These are phyloP conservation scores for Threskiornis aethiopicus DNA, from an alignment of 2,797 vertebrate species.

Conservation along the genomic window DNA sequence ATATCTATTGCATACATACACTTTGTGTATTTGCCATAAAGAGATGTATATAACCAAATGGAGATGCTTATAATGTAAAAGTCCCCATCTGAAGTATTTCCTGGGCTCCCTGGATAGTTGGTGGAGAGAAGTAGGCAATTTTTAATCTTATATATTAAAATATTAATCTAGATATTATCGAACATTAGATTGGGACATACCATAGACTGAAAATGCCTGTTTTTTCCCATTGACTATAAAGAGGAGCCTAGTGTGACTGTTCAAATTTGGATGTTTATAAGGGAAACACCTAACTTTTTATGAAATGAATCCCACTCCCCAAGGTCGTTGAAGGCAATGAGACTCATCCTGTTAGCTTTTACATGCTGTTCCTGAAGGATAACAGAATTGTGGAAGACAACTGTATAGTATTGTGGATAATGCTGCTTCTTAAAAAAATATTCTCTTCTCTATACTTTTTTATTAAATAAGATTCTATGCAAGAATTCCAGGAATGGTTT, in stretches of 20 bases:
- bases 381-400: neutral
- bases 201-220: neutral
- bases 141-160: neutral
- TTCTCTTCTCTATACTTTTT: neutral
- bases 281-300: neutral
- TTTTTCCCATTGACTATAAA: neutral
- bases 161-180: neutral
- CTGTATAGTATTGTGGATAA: neutral
- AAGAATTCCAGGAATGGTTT: slow-evolving; percentile 93
- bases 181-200: neutral
- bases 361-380: neutral
- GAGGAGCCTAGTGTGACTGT: neutral
- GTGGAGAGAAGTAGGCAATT: neutral
- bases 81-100: neutral
- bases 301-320: neutral
- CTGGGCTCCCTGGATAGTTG: neutral
- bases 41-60: neutral
- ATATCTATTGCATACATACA: neutral
- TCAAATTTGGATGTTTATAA: neutral
- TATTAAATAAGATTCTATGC: slow-evolving; percentile 82
- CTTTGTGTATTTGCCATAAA: neutral
- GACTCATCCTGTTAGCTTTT: neutral
- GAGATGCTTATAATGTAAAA: neutral
- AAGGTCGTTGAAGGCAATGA: neutral
- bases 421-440: neutral